Base-by-base conservation (phyloP, 2,797 vertebrate species). In the Simalia tracyae region DNA sequence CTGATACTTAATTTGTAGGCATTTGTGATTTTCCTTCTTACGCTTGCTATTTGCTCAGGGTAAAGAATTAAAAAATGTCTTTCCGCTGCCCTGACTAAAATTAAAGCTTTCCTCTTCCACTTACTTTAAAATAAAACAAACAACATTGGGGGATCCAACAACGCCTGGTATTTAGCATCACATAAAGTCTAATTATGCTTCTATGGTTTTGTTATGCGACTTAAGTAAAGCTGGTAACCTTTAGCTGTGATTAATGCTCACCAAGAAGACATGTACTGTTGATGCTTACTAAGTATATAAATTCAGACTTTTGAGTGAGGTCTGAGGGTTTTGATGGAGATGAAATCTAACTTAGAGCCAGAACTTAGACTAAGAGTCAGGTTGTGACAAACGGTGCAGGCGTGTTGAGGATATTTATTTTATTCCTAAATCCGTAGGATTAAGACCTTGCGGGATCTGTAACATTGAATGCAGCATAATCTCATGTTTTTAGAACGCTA, bases 341-440 rank as follows among this genome's bases (percentile, higher is more conserved):
- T 31, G 86, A 94, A 93, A 92, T 57, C 68, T 84, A 12, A 36
- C 64, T 50, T 50, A 50, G 89, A 94, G 5, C 26, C 0, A 6
- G 85, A 93, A 36, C 93, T 88, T 94, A 86, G 90, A 11, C 68
- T 36, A 92, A 93, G 66, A 90, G 84, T 90, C 3, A 92, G 12
- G 26, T 15, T 89, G 15, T 36, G 0, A 1, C 95, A 92, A 93
- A 94, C 92, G 22, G 66, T 31, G 0, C 60, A 92, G 3, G 89
- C 59, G 5, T 86, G 88, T 88, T 63, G 91, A 88, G 63, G 31
- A 5, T 86, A 12, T 50, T 50, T 85, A 17, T 28, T 31, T 46
- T 17, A 56, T 59, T 87, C 22, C 84, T 84, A 57, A 88, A 14
- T 15, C 66, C 7, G 76, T 87, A 93, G 54, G 90, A 36, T 57